phyloP scores from a whole-genome alignment of 2,797 vertebrate species.

The Bovichtus variegatus region DNA sequence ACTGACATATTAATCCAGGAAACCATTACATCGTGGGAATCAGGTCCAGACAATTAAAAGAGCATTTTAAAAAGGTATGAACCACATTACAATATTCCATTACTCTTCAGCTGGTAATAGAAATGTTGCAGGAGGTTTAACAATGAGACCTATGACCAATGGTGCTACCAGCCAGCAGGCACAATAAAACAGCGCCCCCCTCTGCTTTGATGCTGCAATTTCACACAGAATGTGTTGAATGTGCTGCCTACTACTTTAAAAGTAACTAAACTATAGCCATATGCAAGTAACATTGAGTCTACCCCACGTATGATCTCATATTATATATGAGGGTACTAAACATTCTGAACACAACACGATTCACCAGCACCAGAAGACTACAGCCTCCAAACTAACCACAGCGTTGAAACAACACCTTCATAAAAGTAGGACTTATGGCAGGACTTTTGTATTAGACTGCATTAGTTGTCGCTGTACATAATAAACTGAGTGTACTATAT shows the following conservation, averaged over 20 bases:
- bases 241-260: slow-evolving; percentile 31
- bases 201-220: slow-evolving; percentile 16
- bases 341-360: neutral
- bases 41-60: slow-evolving; percentile 25
- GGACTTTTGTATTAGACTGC: neutral
- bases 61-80: slow-evolving; percentile 1
- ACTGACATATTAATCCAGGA: slow-evolving; percentile 41
- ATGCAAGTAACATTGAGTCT: neutral
- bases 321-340: neutral
- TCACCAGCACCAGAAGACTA: neutral
- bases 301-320: neutral
- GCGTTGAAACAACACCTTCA: neutral
- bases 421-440: neutral
- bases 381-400: neutral
- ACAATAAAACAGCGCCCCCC: slow-evolving; percentile 10
- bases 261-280: neutral
- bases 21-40: slow-evolving; percentile 16
- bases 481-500: neutral
- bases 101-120: neutral
- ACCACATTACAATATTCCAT: neutral
- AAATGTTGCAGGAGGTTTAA: slow-evolving; percentile 15
- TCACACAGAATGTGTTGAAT: neutral
- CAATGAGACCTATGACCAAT: neutral
- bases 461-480: neutral
- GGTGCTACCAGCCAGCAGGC: neutral